phyloP scores from a whole-genome alignment of 2,888 invertebrate genomes.

The Meghimatium bilineatum region DNA sequence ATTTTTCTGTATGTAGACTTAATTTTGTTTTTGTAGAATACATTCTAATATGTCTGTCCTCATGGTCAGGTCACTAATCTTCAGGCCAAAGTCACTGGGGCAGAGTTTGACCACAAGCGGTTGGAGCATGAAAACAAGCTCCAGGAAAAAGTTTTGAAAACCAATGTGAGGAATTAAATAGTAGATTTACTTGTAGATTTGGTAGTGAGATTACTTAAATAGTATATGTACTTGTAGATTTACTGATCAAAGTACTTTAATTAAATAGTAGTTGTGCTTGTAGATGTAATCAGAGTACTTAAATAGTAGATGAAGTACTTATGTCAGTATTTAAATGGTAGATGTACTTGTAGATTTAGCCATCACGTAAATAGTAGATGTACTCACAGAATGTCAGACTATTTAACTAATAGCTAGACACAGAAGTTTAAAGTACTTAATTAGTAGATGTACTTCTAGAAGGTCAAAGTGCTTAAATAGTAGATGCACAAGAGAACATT shows the following conservation, averaged over 20 bases:
- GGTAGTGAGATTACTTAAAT: background rate
- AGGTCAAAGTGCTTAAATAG: background rate
- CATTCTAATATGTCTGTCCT: background rate
- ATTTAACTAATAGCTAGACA: background rate
- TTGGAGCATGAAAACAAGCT: slow-evolving; percentile 65
- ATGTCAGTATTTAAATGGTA: background rate
- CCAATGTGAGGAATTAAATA: background rate
- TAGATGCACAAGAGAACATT: too few relatives aligned
- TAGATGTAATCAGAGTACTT: background rate
- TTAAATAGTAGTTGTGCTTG: background rate
- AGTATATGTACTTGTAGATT: background rate
- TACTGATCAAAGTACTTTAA: background rate
- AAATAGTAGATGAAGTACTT: background rate
- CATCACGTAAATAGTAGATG: background rate
- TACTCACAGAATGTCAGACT: background rate
- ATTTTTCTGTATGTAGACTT: too few relatives aligned
- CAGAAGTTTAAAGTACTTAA: background rate
- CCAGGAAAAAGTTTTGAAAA: slow-evolving; percentile 57
- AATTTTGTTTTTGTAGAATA: background rate
- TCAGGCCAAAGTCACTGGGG: slow-evolving; percentile 64
- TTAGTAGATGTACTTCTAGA: background rate
- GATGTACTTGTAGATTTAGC: background rate
- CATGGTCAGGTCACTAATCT: slow-evolving; percentile 64
- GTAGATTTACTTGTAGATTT: background rate
- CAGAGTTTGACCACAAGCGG: slow-evolving; percentile 65